A percentile compares a stretch with the other conserved stretches of the same genome.
phyloP scores from a whole-genome alignment of 2,888 invertebrate genomes.

The Diloba caeruleocephala region DNA sequence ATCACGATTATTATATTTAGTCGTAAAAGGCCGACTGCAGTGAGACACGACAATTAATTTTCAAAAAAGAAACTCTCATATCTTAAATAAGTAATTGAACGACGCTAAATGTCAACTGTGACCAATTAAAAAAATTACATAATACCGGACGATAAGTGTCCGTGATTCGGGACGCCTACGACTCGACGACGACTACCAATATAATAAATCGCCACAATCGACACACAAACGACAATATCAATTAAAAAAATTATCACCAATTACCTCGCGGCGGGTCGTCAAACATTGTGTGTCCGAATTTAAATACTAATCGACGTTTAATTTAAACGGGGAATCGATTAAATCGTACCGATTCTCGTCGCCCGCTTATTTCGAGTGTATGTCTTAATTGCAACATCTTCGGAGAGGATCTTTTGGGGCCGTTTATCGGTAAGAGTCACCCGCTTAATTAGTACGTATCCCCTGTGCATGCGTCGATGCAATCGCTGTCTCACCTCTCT shows the following conservation, averaged over 20 bases:
- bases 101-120: slow-evolving; percentile 64
- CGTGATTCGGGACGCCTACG: slow-evolving; percentile 46
- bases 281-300: slow-evolving; percentile 74
- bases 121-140: slow-evolving; percentile 63
- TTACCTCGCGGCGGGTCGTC: slow-evolving; percentile 77
- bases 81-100: slow-evolving; percentile 64
- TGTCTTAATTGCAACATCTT: slow-evolving; percentile 77
- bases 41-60: slow-evolving; percentile 57
- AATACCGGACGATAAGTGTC: slow-evolving; percentile 39
- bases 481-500: slow-evolving; percentile 80
- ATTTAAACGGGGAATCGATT: slow-evolving; percentile 72
- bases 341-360: slow-evolving; percentile 70
- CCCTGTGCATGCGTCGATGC: slow-evolving; percentile 76
- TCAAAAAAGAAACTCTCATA: slow-evolving; percentile 52
- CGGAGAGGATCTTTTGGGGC: slow-evolving; percentile 56
- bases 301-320: slow-evolving; percentile 77
- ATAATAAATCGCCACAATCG: slow-evolving; percentile 63
- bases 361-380: slow-evolving; percentile 72
- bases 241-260: slow-evolving; percentile 82
- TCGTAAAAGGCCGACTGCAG: slow-evolving; percentile 54
- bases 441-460: slow-evolving; percentile 86
- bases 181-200: slow-evolving; percentile 42
- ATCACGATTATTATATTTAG: slow-evolving; percentile 55
- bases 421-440: slow-evolving; percentile 62
- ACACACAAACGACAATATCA: slow-evolving; percentile 65